A percentile compares a stretch with the other conserved stretches of the same genome.
Evolutionary conservation across 35 echinoderm and acorn worm genomes (phyloP).

Genomic region (Amphiura filiformis): DNA sequence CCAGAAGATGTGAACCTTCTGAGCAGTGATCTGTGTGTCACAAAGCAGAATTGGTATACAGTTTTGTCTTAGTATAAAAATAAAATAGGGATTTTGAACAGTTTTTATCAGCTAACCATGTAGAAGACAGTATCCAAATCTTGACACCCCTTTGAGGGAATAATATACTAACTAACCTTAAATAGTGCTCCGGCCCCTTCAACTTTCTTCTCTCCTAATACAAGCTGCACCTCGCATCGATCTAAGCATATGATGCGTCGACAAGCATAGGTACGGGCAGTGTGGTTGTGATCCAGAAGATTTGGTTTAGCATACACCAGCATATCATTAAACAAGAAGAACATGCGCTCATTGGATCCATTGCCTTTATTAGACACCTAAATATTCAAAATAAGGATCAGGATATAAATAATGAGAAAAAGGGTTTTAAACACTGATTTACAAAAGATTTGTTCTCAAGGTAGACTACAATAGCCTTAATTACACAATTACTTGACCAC

Average conservation of each 20-base stretch:
- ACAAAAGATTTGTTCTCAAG: too few species aligned
- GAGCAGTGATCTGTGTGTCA: too few species aligned
- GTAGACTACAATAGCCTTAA: too few species aligned
- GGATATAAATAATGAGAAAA: not conserved
- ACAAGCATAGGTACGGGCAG: slow-evolving; percentile 54
- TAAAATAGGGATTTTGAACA: too few species aligned
- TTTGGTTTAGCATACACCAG: slow-evolving; percentile 86
- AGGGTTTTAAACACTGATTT: not conserved
- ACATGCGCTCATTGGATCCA: slow-evolving; percentile 86
- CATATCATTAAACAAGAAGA: slow-evolving; percentile 90
- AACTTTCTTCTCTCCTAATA: slow-evolving; percentile 72
- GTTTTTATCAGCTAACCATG: not conserved
- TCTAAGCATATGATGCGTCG: slow-evolving; percentile 50
- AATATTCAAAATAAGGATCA: not conserved
- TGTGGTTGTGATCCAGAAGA: slow-evolving; percentile 53
- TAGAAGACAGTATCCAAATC: too few species aligned
- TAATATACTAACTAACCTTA: too few species aligned
- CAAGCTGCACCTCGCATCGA: slow-evolving; percentile 58
- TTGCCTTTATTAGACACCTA: slow-evolving; percentile 83
- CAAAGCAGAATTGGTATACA: too few species aligned
- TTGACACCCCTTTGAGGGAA: too few species aligned
- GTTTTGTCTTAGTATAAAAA: too few species aligned
- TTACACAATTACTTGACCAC: too few species aligned
- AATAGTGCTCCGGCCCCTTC: slow-evolving; percentile 77
- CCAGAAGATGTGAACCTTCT: too few species aligned